These are phyloP conservation scores for Trichomycterus rosablanca DNA, from an alignment of 2,113 vertebrate genomes.

Conservation along the genomic window DNA sequence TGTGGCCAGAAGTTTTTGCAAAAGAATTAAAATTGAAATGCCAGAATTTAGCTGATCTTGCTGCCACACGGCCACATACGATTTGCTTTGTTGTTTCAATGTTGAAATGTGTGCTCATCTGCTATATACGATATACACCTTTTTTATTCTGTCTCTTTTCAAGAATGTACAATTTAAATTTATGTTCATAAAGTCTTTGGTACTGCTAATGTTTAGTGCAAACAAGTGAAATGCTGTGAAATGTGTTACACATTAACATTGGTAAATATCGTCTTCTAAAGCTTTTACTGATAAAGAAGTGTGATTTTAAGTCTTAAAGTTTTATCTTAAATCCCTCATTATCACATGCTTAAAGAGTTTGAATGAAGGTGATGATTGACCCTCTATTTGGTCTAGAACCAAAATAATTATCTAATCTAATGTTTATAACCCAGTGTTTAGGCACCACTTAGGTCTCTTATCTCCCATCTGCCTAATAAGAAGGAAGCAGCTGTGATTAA, in stretches of 20 bases:
- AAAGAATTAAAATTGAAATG: neutral
- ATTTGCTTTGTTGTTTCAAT: too few species aligned
- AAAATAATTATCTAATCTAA: slow-evolving; percentile 5
- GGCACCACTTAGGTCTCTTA: neutral
- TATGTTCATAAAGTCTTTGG: too few species aligned
- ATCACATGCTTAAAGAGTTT: neutral
- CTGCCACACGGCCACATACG: neutral
- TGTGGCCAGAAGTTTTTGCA: neutral
- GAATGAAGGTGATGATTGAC: slow-evolving; percentile 2
- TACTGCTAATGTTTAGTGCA: neutral
- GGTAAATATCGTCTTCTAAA: neutral
- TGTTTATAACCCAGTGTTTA: slow-evolving; percentile 1
- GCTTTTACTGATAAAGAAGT: slow-evolving; percentile 20
- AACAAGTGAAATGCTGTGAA: neutral
- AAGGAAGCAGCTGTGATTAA: neutral
- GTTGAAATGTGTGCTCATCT: too few species aligned
- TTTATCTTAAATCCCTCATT: slow-evolving; percentile 9
- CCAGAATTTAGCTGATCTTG: neutral
- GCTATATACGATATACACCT: too few species aligned
- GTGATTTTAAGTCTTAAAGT: neutral
- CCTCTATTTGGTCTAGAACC: neutral
- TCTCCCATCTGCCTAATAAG: slow-evolving; percentile 6
- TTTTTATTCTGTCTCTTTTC: too few species aligned
- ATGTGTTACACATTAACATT: slow-evolving; percentile 32
- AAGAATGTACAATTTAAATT: too few species aligned